Evolutionary conservation across 2,888 invertebrate genomes (phyloP).

Genomic region (Euplexia lucipara): DNA sequence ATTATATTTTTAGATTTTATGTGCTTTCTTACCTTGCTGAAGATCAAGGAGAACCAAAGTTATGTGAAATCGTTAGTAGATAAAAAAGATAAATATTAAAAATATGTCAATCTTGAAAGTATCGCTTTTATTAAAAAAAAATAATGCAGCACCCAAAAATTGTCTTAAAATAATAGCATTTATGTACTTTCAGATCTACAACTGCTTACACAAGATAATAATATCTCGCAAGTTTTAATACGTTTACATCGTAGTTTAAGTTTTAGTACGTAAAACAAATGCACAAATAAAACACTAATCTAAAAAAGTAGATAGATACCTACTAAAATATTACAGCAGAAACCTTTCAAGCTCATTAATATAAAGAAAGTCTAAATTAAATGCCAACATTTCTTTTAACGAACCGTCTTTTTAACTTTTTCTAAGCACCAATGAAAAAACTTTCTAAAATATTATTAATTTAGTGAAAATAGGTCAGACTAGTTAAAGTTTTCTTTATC

Average conservation of each 20-base stretch:
- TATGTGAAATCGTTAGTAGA: background rate
- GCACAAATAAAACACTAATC: no score
- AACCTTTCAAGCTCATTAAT: no score
- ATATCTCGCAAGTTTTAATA: background rate
- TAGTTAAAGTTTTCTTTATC: slow-evolving; percentile 6
- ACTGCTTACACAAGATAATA: background rate
- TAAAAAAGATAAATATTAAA: background rate
- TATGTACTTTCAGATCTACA: background rate
- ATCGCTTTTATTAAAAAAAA: no score
- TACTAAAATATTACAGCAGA: no score
- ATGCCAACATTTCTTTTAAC: background rate
- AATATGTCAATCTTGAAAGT: no score
- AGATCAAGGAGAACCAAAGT: background rate
- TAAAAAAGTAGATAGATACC: no score
- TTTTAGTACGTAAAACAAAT: no score
- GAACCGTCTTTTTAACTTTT: background rate
- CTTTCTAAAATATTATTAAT: background rate
- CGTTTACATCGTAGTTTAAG: no score
- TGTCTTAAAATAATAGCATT: background rate
- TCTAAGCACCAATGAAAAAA: no score
- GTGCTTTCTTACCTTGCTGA: background rate
- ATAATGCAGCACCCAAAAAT: no score
- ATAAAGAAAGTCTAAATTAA: background rate
- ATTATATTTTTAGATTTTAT: background rate
- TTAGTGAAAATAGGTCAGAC: background rate